Conservation (phyloP, 1,140 invertebrate species). For the Bicyclus anynana region DNA sequence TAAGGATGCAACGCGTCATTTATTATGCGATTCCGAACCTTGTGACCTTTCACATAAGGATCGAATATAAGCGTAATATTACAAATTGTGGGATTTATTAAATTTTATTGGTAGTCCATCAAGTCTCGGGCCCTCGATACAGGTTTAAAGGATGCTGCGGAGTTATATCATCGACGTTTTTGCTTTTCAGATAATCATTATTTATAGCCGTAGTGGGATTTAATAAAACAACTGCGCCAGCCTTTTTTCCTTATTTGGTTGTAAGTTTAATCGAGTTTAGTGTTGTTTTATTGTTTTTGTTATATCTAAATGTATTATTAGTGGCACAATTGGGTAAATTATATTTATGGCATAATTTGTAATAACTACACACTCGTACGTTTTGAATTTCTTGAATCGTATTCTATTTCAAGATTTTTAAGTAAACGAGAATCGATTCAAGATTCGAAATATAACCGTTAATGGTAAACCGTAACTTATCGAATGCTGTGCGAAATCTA, state of each 20-base stretch:
- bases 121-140: slow-evolving; percentile 6
- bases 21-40: neutral
- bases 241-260: slow-evolving; percentile 4
- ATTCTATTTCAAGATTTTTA: no score
- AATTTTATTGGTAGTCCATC: slow-evolving; percentile 12
- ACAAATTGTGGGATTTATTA: slow-evolving; percentile 2
- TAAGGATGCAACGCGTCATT: neutral
- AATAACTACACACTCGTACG: no score
- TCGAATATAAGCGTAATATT: neutral
- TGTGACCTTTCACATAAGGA: neutral
- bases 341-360: no score
- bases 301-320: no score
- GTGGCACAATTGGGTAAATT: no score
- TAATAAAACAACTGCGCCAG: neutral
- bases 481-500: no score
- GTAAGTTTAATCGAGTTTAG: slow-evolving; percentile 1
- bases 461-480: no score
- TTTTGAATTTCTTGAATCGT: no score
- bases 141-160: slow-evolving; percentile 8
- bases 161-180: slow-evolving; percentile 17
- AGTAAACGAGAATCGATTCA: no score
- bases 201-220: slow-evolving; percentile 17
- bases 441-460: no score
- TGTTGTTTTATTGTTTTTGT: neutral
- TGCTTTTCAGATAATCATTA: slow-evolving; percentile 22